Evolutionary conservation across 2,797 vertebrate species (phyloP).

Genomic region (Paedocypris micromegethes): DNA sequence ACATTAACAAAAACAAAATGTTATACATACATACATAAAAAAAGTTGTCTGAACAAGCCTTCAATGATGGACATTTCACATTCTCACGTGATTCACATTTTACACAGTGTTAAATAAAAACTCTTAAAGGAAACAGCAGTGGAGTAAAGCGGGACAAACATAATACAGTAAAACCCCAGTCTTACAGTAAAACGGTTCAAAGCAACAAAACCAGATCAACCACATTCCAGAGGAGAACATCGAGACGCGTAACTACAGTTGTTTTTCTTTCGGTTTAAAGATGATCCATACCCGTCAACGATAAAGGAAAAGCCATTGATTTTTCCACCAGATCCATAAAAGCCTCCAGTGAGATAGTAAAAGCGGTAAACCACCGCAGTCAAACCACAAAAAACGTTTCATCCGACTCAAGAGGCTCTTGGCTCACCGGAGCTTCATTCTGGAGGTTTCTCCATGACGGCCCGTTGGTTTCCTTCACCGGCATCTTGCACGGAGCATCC

Average conservation of each 20-base stretch:
- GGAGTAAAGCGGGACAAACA: too few species aligned
- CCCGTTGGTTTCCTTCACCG: slow-evolving; percentile 61
- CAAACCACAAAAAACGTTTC: slow-evolving; percentile 52
- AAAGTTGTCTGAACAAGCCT: neutral
- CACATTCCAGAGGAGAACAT: slow-evolving; percentile 2
- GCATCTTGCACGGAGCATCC: slow-evolving; percentile 42
- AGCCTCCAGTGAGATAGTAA: too few species aligned
- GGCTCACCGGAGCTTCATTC: slow-evolving; percentile 2
- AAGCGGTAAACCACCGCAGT: too few species aligned
- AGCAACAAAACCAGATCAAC: neutral
- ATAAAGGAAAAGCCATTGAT: too few species aligned
- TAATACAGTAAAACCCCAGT: too few species aligned
- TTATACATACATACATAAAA: neutral
- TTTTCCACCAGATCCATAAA: too few species aligned
- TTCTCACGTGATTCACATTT: slow-evolving; percentile 5
- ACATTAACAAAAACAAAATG: neutral
- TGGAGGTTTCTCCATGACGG: slow-evolving; percentile 10
- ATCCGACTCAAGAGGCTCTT: slow-evolving; percentile 61
- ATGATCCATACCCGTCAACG: neutral
- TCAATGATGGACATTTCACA: neutral
- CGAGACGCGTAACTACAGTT: too few species aligned
- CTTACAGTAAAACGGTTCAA: too few species aligned
- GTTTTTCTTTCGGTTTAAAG: neutral
- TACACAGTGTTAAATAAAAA: neutral
- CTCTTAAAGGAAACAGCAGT: neutral